These are phyloP conservation scores for Urocynchramus pylzowi DNA, from an alignment of 2,113 vertebrate genomes.

Conservation along the genomic window DNA sequence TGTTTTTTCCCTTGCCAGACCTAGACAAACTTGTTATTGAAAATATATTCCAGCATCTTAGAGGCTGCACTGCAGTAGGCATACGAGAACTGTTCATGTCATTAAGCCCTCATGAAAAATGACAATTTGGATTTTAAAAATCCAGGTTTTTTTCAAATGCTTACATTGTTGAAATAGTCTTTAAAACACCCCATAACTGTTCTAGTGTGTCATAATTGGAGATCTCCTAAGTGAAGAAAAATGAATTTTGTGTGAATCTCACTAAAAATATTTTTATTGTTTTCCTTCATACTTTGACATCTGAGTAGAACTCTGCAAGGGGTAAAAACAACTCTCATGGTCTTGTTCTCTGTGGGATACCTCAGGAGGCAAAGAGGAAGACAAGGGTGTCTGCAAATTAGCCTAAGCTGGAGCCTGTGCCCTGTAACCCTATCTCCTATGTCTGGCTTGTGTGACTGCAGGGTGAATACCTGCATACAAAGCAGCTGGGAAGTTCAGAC, in stretches of 20 bases:
- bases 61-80: not conserved
- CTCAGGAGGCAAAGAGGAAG: not conserved
- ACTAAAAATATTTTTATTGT: not conserved
- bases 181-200: not conserved
- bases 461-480: not conserved
- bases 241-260: not conserved
- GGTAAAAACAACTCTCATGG: not conserved
- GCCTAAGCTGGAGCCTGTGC: not conserved
- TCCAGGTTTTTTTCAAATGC: not conserved
- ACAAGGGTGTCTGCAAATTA: not conserved
- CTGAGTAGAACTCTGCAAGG: not conserved
- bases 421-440: not conserved
- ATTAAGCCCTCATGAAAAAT: slow-evolving; percentile 12
- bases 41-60: not conserved
- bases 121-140: slow-evolving; percentile 20
- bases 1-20: not conserved
- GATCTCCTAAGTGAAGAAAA: not conserved
- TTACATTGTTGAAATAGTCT: not conserved
- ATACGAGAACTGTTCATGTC: not conserved
- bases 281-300: not conserved
- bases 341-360: not conserved
- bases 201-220: not conserved
- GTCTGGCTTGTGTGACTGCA: not conserved
- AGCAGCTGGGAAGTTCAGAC: not conserved
- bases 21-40: not conserved